Evolutionary conservation across 2,888 invertebrate species (phyloP), one percentile per base, ranked within the genome.

Genomic region (Chironomus tentans): DNA sequence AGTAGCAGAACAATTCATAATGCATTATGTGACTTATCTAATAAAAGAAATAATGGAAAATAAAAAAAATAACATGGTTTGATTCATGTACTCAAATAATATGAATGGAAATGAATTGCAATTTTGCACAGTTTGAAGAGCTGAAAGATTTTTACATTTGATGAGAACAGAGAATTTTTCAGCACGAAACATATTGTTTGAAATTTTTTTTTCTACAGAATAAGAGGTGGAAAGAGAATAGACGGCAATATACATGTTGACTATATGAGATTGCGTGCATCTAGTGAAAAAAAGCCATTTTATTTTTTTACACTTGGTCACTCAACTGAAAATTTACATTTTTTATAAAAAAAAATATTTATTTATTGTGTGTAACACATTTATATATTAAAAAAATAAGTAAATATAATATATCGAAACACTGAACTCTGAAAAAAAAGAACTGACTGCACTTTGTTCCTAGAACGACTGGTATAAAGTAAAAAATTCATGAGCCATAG

Each of bases 241-340:
- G 10, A 18, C 18, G 22, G 18, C n/a, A 70, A 70, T 24, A 70
- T 50, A 76, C 48, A 50, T 10, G 28, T 56, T 68, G 69, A 69
- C 38, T 15, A 69, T 69, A 62, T 68, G 56, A 56, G 75, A 61
- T 68, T 76, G 76, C 76, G 69, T 76, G 69, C 76, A 76, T 74
- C 38, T 24, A 65, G 65, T 24, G 24, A 24, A 65, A 68, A 76
- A 65, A 69, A 69, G 69, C 76, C 68, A 69, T 76, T 76, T 76
- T 76, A n/a, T 69, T 68, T 68, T 74, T 68, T 76, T 50, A 68
- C 76, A 76, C 76, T 69, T 76, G 76, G 76, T 28, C 62, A 48
- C 69, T 76, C 76, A 76, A 76, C 76, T 76, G 65, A 76, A 12
- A 76, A 76, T 76, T 69, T 69, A 68, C 48, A 76, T 69, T 76